Conservation (phyloP, 2,888 invertebrate genomes). For the Volucella inanis region DNA sequence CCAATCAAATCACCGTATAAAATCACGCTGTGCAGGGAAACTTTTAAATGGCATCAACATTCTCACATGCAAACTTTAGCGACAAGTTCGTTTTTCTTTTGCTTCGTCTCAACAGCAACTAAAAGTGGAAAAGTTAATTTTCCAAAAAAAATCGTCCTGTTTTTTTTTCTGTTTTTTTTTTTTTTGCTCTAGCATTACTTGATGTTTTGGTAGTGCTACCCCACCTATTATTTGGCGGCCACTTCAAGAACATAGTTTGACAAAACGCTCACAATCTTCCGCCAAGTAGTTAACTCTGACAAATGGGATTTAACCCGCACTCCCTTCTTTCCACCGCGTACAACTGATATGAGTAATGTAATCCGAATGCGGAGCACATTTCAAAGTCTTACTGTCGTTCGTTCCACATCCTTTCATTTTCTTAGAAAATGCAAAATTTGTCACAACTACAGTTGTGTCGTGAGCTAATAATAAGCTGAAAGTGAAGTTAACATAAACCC, state of each 20-base stretch:
- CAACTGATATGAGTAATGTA: slow-evolving; percentile 63
- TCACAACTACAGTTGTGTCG: slow-evolving; percentile 53
- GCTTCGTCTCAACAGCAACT: neutral
- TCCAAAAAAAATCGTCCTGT: slow-evolving; percentile 5
- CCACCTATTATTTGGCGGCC: slow-evolving; percentile 11
- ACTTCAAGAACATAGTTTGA: slow-evolving; percentile 57
- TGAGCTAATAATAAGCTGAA: slow-evolving; percentile 59
- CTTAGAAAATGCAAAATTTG: slow-evolving; percentile 59
- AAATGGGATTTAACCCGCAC: slow-evolving; percentile 37
- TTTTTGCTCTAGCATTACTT: slow-evolving; percentile 1
- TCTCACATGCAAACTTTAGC: slow-evolving; percentile 49
- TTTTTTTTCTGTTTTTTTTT: too few species aligned
- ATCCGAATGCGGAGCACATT: slow-evolving; percentile 56
- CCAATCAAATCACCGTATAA: slow-evolving; percentile 38
- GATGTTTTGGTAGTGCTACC: neutral
- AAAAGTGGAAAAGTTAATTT: slow-evolving; percentile 9
- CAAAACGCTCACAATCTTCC: slow-evolving; percentile 61
- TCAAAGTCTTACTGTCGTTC: too few species aligned
- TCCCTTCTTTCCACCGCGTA: neutral
- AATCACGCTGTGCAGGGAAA: slow-evolving; percentile 3
- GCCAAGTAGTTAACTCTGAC: slow-evolving; percentile 54
- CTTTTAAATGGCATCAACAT: slow-evolving; percentile 43
- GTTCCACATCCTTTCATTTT: slow-evolving; percentile 4
- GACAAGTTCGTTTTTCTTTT: neutral
- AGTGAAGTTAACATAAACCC: slow-evolving; percentile 10